Base-by-base conservation (phyloP, 2,113 vertebrate species). In the Atherinomorus stipes region DNA sequence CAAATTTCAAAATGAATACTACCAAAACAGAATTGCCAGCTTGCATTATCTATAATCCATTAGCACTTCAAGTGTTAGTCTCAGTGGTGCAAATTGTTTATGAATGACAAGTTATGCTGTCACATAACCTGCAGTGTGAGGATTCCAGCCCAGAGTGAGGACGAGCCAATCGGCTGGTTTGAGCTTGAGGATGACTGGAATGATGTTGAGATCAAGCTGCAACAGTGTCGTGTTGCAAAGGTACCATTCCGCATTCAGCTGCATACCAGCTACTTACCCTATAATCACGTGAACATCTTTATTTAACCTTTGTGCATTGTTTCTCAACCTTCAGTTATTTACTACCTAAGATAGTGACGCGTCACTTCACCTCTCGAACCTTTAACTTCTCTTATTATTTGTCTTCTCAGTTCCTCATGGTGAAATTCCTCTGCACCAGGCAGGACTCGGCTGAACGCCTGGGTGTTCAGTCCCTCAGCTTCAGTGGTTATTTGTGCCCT, bases 181-280 rank as follows among this genome's bases (percentile, higher is more conserved):
- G 98, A 99, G 86, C 89, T 98, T 11, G 97, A 98, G 60, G 96
- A 98, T 5, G 97, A 98, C 81, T 99, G 97, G 97, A 97, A 98
- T 69, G 96, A 99, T 82, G 94, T 95, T 69, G 97, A 98, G 76
- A 94, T 99, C 85, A 97, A 95, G 88, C 93, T 99, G 90, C 96
- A 96, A 57, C 95, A 93, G 45, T 98, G 96, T 90, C 95, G 95
- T 42, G 87, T 95, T 85, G 91, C 96, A 67, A 95, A 96, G 74
- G 98, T 99, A 91, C 38, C 12, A 21, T 4, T 0, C 45, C 37
- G 19, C 73, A 59, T 62, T 37, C n/a, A 64, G 8, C 52, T 6
- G 18, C 26, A 28, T 28, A 18, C 7, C 26, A 16, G 2, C n/a
- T 57, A 19, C 18, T 1, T 47, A 10, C 15, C 10, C 16, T 34